Base-by-base conservation (phyloP, 2,797 vertebrate species). In the Amblyopsis hoosieri region DNA sequence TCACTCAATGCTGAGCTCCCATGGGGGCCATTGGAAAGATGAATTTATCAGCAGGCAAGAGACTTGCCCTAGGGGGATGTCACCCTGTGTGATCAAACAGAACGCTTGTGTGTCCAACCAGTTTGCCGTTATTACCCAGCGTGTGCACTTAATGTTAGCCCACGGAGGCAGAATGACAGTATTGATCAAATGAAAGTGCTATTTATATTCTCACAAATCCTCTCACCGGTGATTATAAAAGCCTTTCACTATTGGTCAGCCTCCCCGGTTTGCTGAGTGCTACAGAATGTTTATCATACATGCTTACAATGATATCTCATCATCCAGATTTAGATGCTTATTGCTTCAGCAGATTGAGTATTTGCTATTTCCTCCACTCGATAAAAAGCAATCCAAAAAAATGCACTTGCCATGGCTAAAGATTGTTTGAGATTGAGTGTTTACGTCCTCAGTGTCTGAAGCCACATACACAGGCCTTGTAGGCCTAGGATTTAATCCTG, bases 171-270 rank as follows among this genome's bases (percentile, higher is more conserved):
- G 75, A 64, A 79, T 78, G 82, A 87, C 82, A 74, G 76, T 86
- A 90, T 89, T 62, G 85, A 89, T 89, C 84, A 66, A 63, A 76
- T 82, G 80, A 86, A 87, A 84, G 81, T 60, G 67, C 76, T 81
- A 85, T 88, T 88, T 87, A 85, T 89, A 87, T 84, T 82, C 84
- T 65, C 81, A 69, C 82, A 85, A 84, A 87, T 89, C 75, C 81
- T 79, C 77, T 83, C 81, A 80, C 74, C 66, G 66, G 71, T 85
- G 82, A 90, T 91, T 87, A 87, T 73, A 76, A 81, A 83, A 72
- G 66, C 72, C 73, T 79, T 85, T 65, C 63, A 60, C 69, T 57
- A 62, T 13, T 2, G 0, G 60, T 63, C 10, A 46, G 66, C 56
- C 29, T 54, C 81, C 64, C 68, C 64, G 55, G 64, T 81, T 74